Conservation (phyloP, 2,797 vertebrate genomes). For the Gallinago solitaria region DNA sequence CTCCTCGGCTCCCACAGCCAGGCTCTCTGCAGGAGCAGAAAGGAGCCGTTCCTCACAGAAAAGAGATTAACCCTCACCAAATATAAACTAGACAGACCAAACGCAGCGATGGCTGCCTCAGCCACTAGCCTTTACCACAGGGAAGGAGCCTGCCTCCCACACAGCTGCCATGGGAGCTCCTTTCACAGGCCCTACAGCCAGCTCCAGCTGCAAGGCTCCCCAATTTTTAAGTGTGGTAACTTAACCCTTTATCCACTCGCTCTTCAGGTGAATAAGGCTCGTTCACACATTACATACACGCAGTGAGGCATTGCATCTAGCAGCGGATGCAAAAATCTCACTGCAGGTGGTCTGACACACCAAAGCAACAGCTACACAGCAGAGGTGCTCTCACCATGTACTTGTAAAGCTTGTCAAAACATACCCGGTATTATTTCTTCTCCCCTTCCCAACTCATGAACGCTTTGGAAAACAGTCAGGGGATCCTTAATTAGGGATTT, state of each 20-base stretch:
- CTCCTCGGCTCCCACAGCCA: neutral
- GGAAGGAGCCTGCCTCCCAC: neutral
- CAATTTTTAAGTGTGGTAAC: neutral
- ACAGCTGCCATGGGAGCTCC: neutral
- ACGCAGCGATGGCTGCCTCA: neutral
- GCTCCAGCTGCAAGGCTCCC: neutral
- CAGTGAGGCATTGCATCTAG: neutral
- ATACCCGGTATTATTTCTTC: neutral
- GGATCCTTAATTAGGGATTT: neutral
- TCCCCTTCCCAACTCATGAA: neutral
- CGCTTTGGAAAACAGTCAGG: neutral
- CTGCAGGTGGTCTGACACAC: neutral
- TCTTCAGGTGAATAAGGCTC: neutral
- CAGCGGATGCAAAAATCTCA: neutral
- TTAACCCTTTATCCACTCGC: neutral
- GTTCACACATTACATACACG: rapidly evolving
- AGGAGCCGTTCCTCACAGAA: neutral
- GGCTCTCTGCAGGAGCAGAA: too few species aligned
- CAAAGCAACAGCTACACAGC: neutral
- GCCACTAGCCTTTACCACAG: rapidly evolving
- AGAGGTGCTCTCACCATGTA: rapidly evolving
- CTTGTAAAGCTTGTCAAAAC: neutral
- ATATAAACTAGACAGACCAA: neutral
- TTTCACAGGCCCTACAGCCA: too few species aligned
- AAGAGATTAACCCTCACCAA: neutral